Evolutionary conservation across 1,140 invertebrate species (phyloP), one percentile per base, ranked within the genome.

Genomic region (Plectus sambesii): DNA sequence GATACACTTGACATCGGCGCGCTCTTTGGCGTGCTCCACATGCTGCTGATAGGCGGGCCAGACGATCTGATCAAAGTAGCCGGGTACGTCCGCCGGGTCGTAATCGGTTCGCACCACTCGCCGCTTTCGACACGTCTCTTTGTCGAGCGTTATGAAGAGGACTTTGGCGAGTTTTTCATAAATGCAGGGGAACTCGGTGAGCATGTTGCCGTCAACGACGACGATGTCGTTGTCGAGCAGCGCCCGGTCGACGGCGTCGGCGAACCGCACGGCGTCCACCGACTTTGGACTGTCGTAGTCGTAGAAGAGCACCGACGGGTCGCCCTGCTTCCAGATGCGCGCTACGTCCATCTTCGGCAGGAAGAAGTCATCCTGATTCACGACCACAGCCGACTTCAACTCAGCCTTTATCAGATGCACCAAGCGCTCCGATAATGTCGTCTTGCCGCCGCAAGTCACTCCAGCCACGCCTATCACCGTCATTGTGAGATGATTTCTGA

Each of bases 121-220:
- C n/a, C 48, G 23, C n/a, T 51, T 30, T 3, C 24, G 42, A 25
- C 15, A 48, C 17, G 40, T 30, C 2, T 55, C 56, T 29, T 46
- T 17, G 42, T 56, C 39, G 8, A 56, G 9, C 3, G 39, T 58
- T 30, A 58, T 20, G 35, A 58, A 60, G 3, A 57, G 27, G 19
- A 58, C 29, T 15, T 35, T 37, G 35, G 47, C 35, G 42, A 54
- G 42, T 3, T 42, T 9, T 2, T 36, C 39, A 15, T 52, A 23
- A 5, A 57, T 23, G 26, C 53, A 49, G 4, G 44, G 22, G 24
- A 57, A 38, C 38, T 58, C 56, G 3, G 54, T 47, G 5, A 58
- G 27, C 55, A 58, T 58, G 38, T 58, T 58, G 9, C 56, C 56
- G 27, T 58, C 56, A 17, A 58, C 26, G 5, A 58, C 47, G 9